Base-by-base conservation (phyloP, 64 coral and sea anemone genomes). In the Trachythela sp. region DNA sequence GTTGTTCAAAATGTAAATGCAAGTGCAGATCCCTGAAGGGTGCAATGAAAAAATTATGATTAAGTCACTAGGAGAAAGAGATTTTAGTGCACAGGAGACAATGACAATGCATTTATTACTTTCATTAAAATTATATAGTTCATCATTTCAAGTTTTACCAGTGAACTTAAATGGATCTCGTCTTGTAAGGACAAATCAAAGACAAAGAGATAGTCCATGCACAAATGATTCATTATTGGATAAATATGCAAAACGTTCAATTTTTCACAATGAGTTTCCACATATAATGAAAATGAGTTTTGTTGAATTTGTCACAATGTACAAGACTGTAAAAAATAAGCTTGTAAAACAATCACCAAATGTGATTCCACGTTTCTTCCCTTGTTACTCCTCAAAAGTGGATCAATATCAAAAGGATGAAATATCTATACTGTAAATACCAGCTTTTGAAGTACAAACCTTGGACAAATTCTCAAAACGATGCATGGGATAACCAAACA, bases 121-220 rank as follows among this genome's bases (percentile, higher is more conserved):
- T 77, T 77, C 71, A 77, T 14, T 77, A 35, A 77, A 77, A 77
- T 35, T 77, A 35, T 35, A 77, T 35, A 34, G 71, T 77, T 77
- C 71, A 77, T 77, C 71, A 77, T 77, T 77, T 39, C 71, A 77
- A 77, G 71, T 77, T 77, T 77, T 77, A 35, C 71, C 71, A 77
- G 71, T 77, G 31, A 77, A 77, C 31, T 77, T 77, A 77, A 35
- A 77, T 77, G 71, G 71, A 77, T 32, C 71, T 77, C 31, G 71
- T 32, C 24, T 27, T 77, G 24, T 77, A 77, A 77, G 26, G 26
- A 58, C 13, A 58, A 77, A 39, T 36, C n/a, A 32, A 77, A 77
- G 26, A 39, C n/a, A 77, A 27, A 27, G n/a, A 77, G 31, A 77
- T 77, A 77, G n/a, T 77, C 24, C n/a, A 31, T 77, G 71, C 26